These are phyloP conservation scores for Hypsibius dujardini DNA, from an alignment of 1,140 invertebrate genomes.

Conservation along the genomic window DNA sequence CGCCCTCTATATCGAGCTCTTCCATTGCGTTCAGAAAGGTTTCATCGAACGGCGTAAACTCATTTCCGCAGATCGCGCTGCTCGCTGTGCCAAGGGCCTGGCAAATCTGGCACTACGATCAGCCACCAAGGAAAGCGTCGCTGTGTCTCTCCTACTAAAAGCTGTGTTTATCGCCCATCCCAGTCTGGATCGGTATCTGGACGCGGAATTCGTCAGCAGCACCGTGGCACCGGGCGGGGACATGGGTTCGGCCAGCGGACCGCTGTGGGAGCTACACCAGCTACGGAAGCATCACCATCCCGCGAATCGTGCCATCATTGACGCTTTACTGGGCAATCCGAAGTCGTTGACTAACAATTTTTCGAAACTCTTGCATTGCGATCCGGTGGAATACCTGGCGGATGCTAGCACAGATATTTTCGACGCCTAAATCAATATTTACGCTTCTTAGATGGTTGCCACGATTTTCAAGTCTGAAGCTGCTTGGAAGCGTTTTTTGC, in stretches of 20 bases:
- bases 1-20: not conserved
- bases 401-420: too few relatives aligned
- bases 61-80: not conserved
- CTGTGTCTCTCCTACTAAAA: not conserved
- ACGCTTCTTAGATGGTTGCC: too few relatives aligned
- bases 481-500: too few relatives aligned
- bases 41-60: not conserved
- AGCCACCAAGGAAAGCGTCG: not conserved
- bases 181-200: not conserved
- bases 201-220: not conserved
- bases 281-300: not conserved
- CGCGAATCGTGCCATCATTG: not conserved
- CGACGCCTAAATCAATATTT: too few relatives aligned
- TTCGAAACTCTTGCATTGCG: too few relatives aligned
- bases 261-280: not conserved
- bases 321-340: not conserved
- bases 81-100: constrained; percentile 11
- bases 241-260: not conserved
- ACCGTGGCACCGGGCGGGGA: not conserved
- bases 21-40: not conserved
- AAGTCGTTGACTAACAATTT: too few relatives aligned
- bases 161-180: not conserved
- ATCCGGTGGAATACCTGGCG: too few relatives aligned
- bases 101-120: not conserved
- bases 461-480: too few relatives aligned